Conservation (phyloP, 1,140 invertebrate species). For the Hydropsyche tenuis region DNA sequence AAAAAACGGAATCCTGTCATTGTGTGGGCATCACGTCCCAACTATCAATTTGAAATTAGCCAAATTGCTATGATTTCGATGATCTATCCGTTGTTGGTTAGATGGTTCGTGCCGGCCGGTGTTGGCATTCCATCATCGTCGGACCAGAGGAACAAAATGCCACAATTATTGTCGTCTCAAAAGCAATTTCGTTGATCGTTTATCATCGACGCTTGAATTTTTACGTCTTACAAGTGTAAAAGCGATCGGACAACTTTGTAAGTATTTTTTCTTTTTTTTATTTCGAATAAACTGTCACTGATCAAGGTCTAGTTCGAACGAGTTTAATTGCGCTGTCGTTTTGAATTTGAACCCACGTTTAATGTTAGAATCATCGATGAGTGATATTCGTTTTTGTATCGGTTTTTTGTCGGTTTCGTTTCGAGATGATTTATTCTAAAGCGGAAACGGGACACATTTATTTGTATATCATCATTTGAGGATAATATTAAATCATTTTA, state of each 20-base stretch:
- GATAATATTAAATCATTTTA: too few relatives aligned
- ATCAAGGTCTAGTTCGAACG: conserved; percentile 14
- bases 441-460: too few relatives aligned
- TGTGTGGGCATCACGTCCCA: conserved; percentile 45
- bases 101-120: conserved; percentile 24
- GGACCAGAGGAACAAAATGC: neutral
- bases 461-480: too few relatives aligned
- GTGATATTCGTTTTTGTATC: too few relatives aligned
- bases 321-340: conserved; percentile 2
- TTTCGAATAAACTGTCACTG: conserved; percentile 16
- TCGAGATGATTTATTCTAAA: too few relatives aligned
- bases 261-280: too few relatives aligned
- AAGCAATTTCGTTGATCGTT: conserved; percentile 18
- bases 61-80: conserved; percentile 50
- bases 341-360: neutral
- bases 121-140: conserved; percentile 27
- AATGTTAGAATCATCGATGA: neutral
- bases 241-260: too few relatives aligned
- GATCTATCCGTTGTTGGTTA: neutral
- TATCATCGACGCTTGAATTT: conserved; percentile 31
- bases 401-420: too few relatives aligned
- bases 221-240: too few relatives aligned
- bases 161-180: conserved; percentile 34
- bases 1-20: conserved; percentile 41
- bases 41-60: conserved; percentile 51